Evolutionary conservation across 2,888 invertebrate species (phyloP).

Genomic region (Tupiocoris notatus): DNA sequence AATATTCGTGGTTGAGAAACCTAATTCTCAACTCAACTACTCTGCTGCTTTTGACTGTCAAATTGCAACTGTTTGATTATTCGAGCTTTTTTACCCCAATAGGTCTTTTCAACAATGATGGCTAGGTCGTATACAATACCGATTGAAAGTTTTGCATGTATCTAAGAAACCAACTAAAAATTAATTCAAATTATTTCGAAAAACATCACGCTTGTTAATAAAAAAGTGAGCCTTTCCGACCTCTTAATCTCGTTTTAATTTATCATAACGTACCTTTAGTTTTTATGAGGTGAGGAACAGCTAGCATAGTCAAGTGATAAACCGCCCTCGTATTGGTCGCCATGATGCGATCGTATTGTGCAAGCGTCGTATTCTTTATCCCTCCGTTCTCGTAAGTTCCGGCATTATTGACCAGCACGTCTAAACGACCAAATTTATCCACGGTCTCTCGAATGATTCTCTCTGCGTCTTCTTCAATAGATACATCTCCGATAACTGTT

Average conservation of each 20-base stretch:
- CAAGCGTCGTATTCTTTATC: slow-evolving; percentile 80
- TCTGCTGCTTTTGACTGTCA: too few species aligned
- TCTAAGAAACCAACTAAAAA: too few species aligned
- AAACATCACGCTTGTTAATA: too few species aligned
- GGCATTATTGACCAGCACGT: slow-evolving; percentile 87
- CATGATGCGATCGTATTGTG: slow-evolving; percentile 87
- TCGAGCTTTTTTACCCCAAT: too few species aligned
- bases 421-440: slow-evolving; percentile 70
- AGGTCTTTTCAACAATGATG: too few species aligned
- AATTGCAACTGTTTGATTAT: too few species aligned
- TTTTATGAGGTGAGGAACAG: slow-evolving; percentile 79
- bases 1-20: too few species aligned
- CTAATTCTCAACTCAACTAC: too few species aligned
- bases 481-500: slow-evolving; percentile 59
- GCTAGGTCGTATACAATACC: too few species aligned
- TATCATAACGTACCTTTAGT: slow-evolving; percentile 72
- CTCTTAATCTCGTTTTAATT: too few species aligned
- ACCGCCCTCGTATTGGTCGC: slow-evolving; percentile 83
- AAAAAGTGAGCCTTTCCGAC: too few species aligned
- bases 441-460: slow-evolving; percentile 69
- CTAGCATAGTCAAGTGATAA: slow-evolving; percentile 79
- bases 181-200: slow-evolving; percentile 58
- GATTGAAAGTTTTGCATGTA: too few species aligned
- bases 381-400: slow-evolving; percentile 78
- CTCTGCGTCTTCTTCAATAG: slow-evolving; percentile 60